These are phyloP conservation scores for Misgurnus anguillicaudatus DNA, from an alignment of 2,113 vertebrate genomes.

Conservation along the genomic window DNA sequence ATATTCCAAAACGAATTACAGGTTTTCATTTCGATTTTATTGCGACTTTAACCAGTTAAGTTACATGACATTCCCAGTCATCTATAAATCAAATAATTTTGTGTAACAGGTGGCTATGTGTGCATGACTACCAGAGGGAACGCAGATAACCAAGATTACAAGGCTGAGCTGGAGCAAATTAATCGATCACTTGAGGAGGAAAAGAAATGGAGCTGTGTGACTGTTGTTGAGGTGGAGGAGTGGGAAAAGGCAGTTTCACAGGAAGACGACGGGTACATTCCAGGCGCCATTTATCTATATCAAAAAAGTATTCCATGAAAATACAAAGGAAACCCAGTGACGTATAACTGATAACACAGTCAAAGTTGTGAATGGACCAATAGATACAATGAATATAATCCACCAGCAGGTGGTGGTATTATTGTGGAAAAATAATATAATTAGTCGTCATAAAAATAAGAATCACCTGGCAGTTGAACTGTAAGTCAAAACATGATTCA, in stretches of 20 bases:
- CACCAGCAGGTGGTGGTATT: constrained; percentile 33
- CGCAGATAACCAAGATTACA: constrained; percentile 77
- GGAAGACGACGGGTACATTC: constrained; percentile 77
- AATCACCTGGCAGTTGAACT: neutral
- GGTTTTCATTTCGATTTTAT: too few relatives aligned
- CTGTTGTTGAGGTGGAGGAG: constrained; percentile 68
- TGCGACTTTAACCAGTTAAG: too few relatives aligned
- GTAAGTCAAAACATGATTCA: neutral
- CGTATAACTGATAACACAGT: neutral
- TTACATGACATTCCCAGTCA: too few relatives aligned
- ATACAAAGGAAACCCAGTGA: neutral
- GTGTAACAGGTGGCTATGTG: constrained; percentile 78
- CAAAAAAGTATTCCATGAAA: neutral
- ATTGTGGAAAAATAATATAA: neutral
- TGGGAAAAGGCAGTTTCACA: constrained; percentile 83
- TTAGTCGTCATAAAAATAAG: neutral
- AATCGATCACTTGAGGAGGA: constrained; percentile 73
- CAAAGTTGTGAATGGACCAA: neutral
- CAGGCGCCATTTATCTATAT: constrained; percentile 82
- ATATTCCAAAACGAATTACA: too few relatives aligned
- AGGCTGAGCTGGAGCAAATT: constrained; percentile 69
- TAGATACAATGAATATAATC: neutral
- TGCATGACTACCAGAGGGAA: constrained; percentile 88
- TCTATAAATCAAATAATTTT: neutral
- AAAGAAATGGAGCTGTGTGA: constrained; percentile 73